phyloP scores from a whole-genome alignment of 2,888 invertebrate genomes.

The Notodonta ziczac region DNA sequence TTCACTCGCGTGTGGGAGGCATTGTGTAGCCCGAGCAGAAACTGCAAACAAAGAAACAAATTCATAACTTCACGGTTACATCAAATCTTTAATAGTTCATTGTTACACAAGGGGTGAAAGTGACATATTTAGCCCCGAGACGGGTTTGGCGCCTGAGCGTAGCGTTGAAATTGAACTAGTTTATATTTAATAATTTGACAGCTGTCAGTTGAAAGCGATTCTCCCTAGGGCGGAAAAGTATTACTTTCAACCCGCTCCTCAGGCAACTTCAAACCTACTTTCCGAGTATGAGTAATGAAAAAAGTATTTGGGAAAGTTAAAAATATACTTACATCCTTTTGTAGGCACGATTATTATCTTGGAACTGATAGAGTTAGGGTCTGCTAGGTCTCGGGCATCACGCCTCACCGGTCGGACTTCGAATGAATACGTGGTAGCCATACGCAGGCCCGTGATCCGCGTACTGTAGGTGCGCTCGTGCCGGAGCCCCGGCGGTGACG shows the following conservation, averaged over 20 bases:
- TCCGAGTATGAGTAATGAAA: too few relatives aligned
- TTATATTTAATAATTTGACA: too few relatives aligned
- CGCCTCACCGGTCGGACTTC: constrained; percentile 87
- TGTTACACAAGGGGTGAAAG: too few relatives aligned
- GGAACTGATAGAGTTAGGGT: constrained; percentile 84
- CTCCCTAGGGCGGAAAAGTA: too few relatives aligned
- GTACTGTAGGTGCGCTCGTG: constrained; percentile 80
- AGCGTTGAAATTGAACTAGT: too few relatives aligned
- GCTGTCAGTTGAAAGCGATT: too few relatives aligned
- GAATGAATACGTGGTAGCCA: constrained; percentile 93
- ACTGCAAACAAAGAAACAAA: constrained; percentile 71
- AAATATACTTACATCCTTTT: constrained; percentile 91
- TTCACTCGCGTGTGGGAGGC: constrained; percentile 91
- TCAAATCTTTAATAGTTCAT: too few relatives aligned
- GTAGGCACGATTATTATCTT: constrained; percentile 91
- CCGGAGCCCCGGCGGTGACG: constrained; percentile 38
- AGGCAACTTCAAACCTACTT: too few relatives aligned
- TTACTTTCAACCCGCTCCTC: too few relatives aligned
- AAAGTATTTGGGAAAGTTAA: background rate
- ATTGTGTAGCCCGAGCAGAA: constrained; percentile 92
- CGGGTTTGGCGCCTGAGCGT: too few relatives aligned
- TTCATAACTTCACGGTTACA: background rate
- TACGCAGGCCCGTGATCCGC: constrained; percentile 88
- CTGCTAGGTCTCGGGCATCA: constrained; percentile 78
- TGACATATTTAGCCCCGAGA: too few relatives aligned